Evolutionary conservation across 1,140 invertebrate species (phyloP).

Genomic region (Branchinecta lindahli): DNA sequence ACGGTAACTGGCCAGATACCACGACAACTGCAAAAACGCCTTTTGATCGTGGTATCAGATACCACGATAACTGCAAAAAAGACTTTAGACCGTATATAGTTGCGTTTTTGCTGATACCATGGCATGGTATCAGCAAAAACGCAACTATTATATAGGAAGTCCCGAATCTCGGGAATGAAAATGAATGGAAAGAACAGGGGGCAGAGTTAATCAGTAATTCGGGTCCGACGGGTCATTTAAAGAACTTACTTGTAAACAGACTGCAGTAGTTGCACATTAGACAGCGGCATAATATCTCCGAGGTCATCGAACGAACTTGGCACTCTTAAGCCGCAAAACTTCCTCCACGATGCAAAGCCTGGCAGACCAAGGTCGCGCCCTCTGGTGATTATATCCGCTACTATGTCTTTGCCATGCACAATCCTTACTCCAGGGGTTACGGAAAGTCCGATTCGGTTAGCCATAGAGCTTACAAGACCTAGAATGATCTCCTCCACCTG

Average conservation of each 20-base stretch:
- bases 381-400: slow-evolving; percentile 45
- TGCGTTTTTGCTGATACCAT: too few species aligned
- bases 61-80: too few species aligned
- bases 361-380: slow-evolving; percentile 48
- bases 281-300: slow-evolving; percentile 27
- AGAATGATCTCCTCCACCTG: slow-evolving; percentile 20
- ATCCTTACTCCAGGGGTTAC: slow-evolving; percentile 16
- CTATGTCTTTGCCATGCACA: slow-evolving; percentile 34
- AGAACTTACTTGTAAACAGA: slow-evolving; percentile 27
- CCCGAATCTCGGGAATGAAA: too few species aligned
- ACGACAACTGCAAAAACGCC: too few species aligned
- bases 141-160: not conserved
- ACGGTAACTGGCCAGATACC: too few species aligned
- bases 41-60: too few species aligned
- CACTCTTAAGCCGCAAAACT: slow-evolving; percentile 37
- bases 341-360: slow-evolving; percentile 38
- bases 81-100: too few species aligned
- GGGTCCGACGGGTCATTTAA: not conserved
- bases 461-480: slow-evolving; percentile 17
- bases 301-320: slow-evolving; percentile 39
- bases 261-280: slow-evolving; percentile 26
- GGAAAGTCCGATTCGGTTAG: slow-evolving; percentile 15
- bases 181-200: too few species aligned
- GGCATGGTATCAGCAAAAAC: too few species aligned
- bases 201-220: slow-evolving; percentile 14